Evolutionary conservation across 2,888 invertebrate species (phyloP), one percentile per base, ranked within the genome.

Genomic region (Asteroscopus sphinx): DNA sequence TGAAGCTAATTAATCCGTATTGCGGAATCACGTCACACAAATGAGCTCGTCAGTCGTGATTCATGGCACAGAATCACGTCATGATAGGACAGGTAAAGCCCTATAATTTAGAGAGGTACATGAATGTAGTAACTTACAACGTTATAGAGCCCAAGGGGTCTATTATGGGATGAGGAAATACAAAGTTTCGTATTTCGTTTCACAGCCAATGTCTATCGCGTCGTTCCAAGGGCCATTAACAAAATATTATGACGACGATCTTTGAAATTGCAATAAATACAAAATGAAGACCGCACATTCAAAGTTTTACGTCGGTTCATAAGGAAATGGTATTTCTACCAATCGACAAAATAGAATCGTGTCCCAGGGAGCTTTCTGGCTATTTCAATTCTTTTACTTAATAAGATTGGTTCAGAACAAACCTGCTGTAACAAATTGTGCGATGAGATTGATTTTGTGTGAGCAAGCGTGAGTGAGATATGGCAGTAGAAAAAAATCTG

Each of bases 71-170:
- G 62, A 68, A 77, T 71, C 73, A 75, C 75, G 73, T 69, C 76
- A 68, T 74, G 77, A 76, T 76, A 73, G 66, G 73, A 66, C 67
- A 75, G 62, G 68, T 68, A 73, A 68, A 73, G 74, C 68, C 62
- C 54, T 73, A 73, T 79, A 74, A 80, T 81, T 76, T 75, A 73
- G 73, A 68, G 75, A 68, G 62, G 69, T 68, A 64, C 59, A 68
- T 63, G 63, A 67, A 75, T 68, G 66, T 65, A 73, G 64, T 68
- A 56, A 68, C 42, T 64, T 60, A 60, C 53, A 55, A 64, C 58
- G 62, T 65, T 73, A 76, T 68, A 58, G 62, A 61, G 25, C 65
- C 66, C 65, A 44, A 40, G 73, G 58, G 63, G 49, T 68, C 68
- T 57, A 66, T 75, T 68, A 76, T 25, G 40, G 48, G 45, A 61